These are phyloP conservation scores for Carapus acus DNA, from an alignment of 2,797 vertebrate genomes.

Conservation along the genomic window DNA sequence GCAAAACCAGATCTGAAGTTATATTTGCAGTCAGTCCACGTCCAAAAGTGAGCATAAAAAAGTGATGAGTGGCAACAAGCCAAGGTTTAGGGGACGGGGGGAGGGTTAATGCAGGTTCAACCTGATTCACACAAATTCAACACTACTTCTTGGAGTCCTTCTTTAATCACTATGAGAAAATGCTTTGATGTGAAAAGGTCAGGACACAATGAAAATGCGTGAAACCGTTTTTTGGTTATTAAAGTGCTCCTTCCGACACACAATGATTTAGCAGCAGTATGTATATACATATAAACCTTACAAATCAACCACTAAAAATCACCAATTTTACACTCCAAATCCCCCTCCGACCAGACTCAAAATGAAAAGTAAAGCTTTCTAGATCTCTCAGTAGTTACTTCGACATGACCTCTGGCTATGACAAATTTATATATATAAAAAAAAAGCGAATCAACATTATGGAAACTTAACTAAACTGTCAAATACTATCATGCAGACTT, in stretches of 20 bases:
- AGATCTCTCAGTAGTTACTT: constrained; percentile 63
- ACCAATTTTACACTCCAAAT: constrained; percentile 27
- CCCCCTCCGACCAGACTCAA: constrained; percentile 23
- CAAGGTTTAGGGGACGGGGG: too few species aligned
- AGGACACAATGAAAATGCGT: constrained; percentile 27
- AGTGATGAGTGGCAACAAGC: constrained; percentile 22
- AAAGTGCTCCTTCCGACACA: constrained; percentile 69
- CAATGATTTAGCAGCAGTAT: constrained; percentile 67
- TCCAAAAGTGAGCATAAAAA: constrained; percentile 13
- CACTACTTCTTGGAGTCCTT: constrained; percentile 24
- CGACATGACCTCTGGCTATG: constrained; percentile 42
- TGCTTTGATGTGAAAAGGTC: constrained; percentile 28
- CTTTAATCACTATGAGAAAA: constrained; percentile 12
- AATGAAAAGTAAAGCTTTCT: constrained; percentile 28
- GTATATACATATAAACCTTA: constrained; percentile 59
- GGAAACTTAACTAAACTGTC: constrained; percentile 50
- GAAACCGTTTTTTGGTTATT: constrained; percentile 66
- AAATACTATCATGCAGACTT: constrained; percentile 58
- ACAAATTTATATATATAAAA: constrained; percentile 22
- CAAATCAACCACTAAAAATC: constrained; percentile 53
- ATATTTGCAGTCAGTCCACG: constrained; percentile 8
- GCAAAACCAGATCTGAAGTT: constrained; percentile 3
- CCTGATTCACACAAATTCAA: constrained; percentile 13
- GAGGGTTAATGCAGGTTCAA: constrained; percentile 18
- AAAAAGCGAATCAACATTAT: constrained; percentile 34